A percentile compares a stretch with the other conserved stretches of the same genome.
These are phyloP conservation scores for Phyto melanocephala DNA, from an alignment of 2,888 invertebrate species.

Conservation along the genomic window DNA sequence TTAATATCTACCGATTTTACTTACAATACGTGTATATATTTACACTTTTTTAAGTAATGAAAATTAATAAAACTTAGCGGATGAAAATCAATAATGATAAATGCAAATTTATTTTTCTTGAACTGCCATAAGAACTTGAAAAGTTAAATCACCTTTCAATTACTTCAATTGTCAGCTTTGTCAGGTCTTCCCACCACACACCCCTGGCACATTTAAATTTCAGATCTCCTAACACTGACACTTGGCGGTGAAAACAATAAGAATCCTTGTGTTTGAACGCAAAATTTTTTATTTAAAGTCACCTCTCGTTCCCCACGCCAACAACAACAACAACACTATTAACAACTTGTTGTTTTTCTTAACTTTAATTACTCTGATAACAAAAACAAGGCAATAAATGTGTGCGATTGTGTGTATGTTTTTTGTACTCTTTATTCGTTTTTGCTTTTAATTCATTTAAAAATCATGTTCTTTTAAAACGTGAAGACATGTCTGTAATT, in stretches of 20 bases:
- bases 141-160: no score
- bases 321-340: background rate
- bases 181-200: no score
- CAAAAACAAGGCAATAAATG: background rate
- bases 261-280: background rate
- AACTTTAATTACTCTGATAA: slow-evolving; percentile 32
- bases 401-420: no score
- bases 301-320: no score
- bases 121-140: no score
- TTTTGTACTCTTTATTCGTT: slow-evolving; percentile 4
- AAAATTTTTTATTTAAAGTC: no score
- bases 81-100: no score
- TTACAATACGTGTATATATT: slow-evolving; percentile 14
- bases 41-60: slow-evolving; percentile 55
- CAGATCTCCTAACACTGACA: no score
- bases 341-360: background rate
- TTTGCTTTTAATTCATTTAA: slow-evolving; percentile 34
- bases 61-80: slow-evolving; percentile 61
- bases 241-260: background rate
- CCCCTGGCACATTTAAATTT: background rate
- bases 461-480: slow-evolving; percentile 53
- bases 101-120: no score
- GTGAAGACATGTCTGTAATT: slow-evolving; percentile 53
- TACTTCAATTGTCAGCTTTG: no score
- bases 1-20: slow-evolving; percentile 39